Conservation (phyloP, 2,113 vertebrate species). For the Petrocephalus zakoni region DNA sequence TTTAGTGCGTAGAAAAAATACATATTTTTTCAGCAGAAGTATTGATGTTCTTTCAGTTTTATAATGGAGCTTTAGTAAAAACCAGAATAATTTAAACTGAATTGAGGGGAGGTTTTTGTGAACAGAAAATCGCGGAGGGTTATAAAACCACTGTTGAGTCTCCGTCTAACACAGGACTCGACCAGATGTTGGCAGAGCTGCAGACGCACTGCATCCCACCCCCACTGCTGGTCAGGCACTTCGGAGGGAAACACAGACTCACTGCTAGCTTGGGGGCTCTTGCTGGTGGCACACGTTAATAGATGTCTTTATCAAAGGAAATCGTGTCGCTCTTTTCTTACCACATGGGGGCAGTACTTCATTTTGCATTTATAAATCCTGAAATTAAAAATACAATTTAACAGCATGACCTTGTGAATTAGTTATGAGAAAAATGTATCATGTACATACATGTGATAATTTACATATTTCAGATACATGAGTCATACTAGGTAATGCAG, state of each 20-base stretch:
- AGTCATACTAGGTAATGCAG: not conserved
- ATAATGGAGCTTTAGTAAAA: not conserved
- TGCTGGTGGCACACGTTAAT: not conserved
- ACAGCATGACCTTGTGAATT: not conserved
- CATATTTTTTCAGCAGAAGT: not conserved
- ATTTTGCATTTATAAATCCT: not conserved
- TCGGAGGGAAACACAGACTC: not conserved
- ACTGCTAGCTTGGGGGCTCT: not conserved
- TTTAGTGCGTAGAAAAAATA: not conserved
- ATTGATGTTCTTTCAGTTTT: not conserved
- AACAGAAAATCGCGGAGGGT: not conserved
- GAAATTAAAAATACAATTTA: not conserved
- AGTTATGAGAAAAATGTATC: not conserved
- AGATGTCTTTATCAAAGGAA: not conserved
- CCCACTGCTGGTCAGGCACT: not conserved
- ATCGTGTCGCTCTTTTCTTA: not conserved
- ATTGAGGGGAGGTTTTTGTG: not conserved
- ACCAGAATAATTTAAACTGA: not conserved
- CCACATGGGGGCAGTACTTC: constrained; percentile 15
- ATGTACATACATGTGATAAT: not conserved
- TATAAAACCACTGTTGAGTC: not conserved
- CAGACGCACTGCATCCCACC: not conserved
- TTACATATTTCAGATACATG: not conserved
- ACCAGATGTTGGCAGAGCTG: not conserved
- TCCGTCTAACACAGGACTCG: too few relatives aligned